Evolutionary conservation across 2,797 vertebrate genomes (phyloP).

Genomic region (Spatula clypeata): DNA sequence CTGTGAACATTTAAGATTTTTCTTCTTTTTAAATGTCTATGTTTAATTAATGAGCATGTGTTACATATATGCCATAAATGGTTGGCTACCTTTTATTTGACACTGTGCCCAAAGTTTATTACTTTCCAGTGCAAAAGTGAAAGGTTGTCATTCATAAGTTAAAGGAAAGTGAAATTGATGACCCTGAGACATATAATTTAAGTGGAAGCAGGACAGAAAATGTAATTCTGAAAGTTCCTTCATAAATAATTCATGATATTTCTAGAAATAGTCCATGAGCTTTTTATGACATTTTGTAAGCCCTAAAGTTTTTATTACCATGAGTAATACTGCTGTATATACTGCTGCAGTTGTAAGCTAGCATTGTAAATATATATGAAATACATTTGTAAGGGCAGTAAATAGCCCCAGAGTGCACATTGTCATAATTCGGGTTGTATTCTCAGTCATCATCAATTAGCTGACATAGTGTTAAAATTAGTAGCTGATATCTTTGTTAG

Average conservation of each 20-base stretch:
- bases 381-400: background rate
- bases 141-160: slow-evolving; percentile 62
- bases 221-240: slow-evolving; percentile 60
- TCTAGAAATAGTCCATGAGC: slow-evolving; percentile 63
- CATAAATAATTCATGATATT: slow-evolving; percentile 78
- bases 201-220: slow-evolving; percentile 68
- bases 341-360: slow-evolving; percentile 4
- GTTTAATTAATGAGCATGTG: slow-evolving; percentile 31
- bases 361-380: slow-evolving; percentile 44
- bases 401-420: background rate
- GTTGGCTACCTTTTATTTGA: slow-evolving; percentile 54
- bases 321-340: background rate
- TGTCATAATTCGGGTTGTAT: slow-evolving; percentile 49
- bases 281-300: slow-evolving; percentile 71
- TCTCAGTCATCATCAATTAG: slow-evolving; percentile 48
- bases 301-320: slow-evolving; percentile 68
- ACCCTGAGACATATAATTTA: slow-evolving; percentile 68
- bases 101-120: slow-evolving; percentile 51
- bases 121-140: slow-evolving; percentile 58
- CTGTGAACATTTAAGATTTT: background rate
- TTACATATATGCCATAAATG: slow-evolving; percentile 31
- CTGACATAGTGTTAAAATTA: slow-evolving; percentile 8
- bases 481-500: slow-evolving; percentile 43
- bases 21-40: background rate
- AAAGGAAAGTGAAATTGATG: slow-evolving; percentile 71